Conservation (phyloP, 2,113 vertebrate genomes). For the Rousettus leschenaultii region DNA sequence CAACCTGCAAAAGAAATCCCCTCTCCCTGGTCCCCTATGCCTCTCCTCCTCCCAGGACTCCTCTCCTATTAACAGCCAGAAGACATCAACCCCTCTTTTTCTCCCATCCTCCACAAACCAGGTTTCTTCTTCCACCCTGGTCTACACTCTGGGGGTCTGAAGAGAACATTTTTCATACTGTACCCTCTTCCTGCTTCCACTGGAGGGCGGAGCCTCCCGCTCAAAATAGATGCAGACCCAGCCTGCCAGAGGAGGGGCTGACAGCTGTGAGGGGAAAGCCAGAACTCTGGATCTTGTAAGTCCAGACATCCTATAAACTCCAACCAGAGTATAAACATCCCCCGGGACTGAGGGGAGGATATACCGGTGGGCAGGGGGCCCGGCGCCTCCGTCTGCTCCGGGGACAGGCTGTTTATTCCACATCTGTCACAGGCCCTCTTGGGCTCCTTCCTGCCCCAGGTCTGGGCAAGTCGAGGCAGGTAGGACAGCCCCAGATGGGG, state of each 20-base stretch:
- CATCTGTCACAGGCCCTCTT: neutral
- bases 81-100: neutral
- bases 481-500: neutral
- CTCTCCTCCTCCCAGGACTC: neutral
- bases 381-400: neutral
- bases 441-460: constrained; percentile 9
- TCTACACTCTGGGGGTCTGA: neutral
- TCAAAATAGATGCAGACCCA: constrained; percentile 50
- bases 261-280: constrained; percentile 60
- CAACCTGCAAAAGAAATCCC: neutral
- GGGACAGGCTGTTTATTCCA: constrained; percentile 67
- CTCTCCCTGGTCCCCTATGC: neutral
- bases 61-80: neutral
- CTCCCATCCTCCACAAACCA: too few species aligned
- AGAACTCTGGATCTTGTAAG: constrained; percentile 80
- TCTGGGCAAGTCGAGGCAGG: neutral
- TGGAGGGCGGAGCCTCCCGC: constrained; percentile 57
- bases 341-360: constrained; percentile 55
- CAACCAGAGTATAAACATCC: constrained; percentile 76
- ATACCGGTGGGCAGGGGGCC: neutral
- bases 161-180: neutral
- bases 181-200: neutral
- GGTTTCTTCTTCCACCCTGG: neutral
- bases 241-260: constrained; percentile 68
- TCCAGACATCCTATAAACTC: constrained; percentile 76